Evolutionary conservation across 2,797 vertebrate genomes (phyloP).

Genomic region (Catharus ustulatus): DNA sequence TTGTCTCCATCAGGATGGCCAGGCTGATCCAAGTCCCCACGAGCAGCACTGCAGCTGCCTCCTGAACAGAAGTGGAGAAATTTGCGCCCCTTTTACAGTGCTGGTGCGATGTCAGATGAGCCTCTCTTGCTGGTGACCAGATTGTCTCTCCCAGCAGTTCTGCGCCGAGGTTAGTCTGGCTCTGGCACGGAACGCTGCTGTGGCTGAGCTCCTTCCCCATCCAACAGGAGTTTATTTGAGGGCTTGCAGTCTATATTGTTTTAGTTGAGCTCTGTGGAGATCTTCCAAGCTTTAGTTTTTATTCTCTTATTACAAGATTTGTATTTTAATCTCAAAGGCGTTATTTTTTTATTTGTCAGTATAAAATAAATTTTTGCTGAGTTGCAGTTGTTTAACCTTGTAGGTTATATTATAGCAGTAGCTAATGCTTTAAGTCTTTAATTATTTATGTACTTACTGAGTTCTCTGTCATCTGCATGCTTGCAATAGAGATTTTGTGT

Average conservation of each 20-base stretch:
- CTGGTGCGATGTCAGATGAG: not conserved
- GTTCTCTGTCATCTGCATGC: not conserved
- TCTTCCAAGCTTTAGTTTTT: not conserved
- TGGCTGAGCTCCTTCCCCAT: rapidly evolving
- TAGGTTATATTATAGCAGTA: not conserved
- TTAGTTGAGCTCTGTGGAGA: not conserved
- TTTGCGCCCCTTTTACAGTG: not conserved
- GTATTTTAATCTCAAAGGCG: not conserved
- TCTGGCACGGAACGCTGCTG: not conserved
- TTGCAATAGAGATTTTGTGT: not conserved
- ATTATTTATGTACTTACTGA: not conserved
- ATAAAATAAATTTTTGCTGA: not conserved
- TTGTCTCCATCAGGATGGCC: rapidly evolving
- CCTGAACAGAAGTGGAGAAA: not conserved
- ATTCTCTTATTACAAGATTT: not conserved
- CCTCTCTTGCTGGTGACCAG: slow-evolving; percentile 3
- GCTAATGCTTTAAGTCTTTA: not conserved
- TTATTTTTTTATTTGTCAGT: not conserved
- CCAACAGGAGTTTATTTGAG: not conserved
- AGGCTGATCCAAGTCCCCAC: not conserved
- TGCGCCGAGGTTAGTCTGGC: not conserved
- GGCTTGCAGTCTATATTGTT: not conserved
- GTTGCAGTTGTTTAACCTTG: not conserved
- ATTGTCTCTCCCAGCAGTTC: not conserved
- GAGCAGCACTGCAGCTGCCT: not conserved